Percentiles rank a stretch among this genome's conserved stretches.
Conservation (phyloP, 1,140 invertebrate species). For the Hermetia illucens region DNA sequence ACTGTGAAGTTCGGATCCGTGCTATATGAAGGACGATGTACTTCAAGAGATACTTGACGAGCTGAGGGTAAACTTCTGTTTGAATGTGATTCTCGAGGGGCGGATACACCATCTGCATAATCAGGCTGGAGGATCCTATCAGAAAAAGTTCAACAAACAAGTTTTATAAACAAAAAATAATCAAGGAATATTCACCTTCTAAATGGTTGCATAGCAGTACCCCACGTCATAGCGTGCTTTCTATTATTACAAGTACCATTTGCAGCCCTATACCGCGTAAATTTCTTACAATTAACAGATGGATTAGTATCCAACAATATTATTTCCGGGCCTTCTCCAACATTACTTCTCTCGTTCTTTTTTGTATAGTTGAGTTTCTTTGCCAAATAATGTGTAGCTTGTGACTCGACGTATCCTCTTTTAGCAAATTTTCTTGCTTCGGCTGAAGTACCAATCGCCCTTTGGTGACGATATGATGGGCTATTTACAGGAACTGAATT, state of each 20-base stretch:
- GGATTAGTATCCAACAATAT: slow-evolving; percentile 20
- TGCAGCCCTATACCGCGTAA: slow-evolving; percentile 45
- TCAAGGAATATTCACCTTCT: slow-evolving; percentile 44
- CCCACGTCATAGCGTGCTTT: slow-evolving; percentile 44
- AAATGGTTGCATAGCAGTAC: slow-evolving; percentile 62
- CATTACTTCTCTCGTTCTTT: slow-evolving; percentile 28
- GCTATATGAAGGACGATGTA: slow-evolving; percentile 54
- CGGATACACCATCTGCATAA: slow-evolving; percentile 66
- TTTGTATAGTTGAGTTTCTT: slow-evolving; percentile 20
- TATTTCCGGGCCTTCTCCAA: slow-evolving; percentile 36
- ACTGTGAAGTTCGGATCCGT: slow-evolving; percentile 61
- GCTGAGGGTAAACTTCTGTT: slow-evolving; percentile 50
- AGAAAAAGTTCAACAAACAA: neutral
- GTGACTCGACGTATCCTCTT: slow-evolving; percentile 45
- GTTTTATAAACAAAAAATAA: neutral
- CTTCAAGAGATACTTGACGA: slow-evolving; percentile 51
- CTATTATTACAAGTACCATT: slow-evolving; percentile 77
- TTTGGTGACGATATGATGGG: slow-evolving; percentile 51
- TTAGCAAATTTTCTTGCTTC: slow-evolving; percentile 42
- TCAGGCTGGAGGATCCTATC: slow-evolving; percentile 39
- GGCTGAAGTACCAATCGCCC: slow-evolving; percentile 42
- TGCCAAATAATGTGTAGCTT: slow-evolving; percentile 43
- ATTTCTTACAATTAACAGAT: slow-evolving; percentile 17
- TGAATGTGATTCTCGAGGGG: slow-evolving; percentile 42
- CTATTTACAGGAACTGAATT: slow-evolving; percentile 36